phyloP scores from a whole-genome alignment of 2,113 vertebrate species.

The Cryptotis parvus region DNA sequence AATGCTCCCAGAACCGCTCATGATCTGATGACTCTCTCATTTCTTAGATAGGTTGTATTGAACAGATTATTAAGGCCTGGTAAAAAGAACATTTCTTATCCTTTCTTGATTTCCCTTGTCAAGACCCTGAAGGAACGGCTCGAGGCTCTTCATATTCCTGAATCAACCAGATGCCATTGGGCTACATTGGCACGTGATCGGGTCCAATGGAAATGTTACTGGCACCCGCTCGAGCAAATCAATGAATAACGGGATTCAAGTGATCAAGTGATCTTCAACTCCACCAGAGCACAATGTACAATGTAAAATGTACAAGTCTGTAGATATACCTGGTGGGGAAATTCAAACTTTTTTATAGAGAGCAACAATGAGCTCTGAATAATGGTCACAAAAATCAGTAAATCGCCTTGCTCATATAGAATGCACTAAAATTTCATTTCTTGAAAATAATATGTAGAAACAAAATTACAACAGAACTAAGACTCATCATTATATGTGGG shows the following conservation, averaged over 20 bases:
- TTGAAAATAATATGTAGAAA: background rate
- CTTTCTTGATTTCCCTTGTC: no score
- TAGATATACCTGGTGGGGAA: background rate
- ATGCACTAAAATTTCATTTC: background rate
- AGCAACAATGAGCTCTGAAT: background rate
- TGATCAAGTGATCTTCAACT: no score
- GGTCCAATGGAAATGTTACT: no score
- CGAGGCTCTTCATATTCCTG: no score
- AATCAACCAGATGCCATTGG: no score
- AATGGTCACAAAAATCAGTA: background rate
- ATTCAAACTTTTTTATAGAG: background rate
- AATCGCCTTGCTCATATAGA: background rate
- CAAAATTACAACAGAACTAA: background rate
- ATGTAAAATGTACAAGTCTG: background rate
- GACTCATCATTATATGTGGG: background rate
- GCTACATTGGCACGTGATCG: no score
- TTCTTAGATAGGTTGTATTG: background rate
- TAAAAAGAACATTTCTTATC: background rate
- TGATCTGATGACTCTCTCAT: background rate
- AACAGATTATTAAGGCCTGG: background rate
- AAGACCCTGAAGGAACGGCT: no score
- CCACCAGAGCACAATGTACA: background rate
- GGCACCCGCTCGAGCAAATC: no score
- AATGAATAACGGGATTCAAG: no score
- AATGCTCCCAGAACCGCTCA: background rate